phyloP scores from a whole-genome alignment of 2,797 vertebrate genomes.

The Anabacerthia variegaticeps region DNA sequence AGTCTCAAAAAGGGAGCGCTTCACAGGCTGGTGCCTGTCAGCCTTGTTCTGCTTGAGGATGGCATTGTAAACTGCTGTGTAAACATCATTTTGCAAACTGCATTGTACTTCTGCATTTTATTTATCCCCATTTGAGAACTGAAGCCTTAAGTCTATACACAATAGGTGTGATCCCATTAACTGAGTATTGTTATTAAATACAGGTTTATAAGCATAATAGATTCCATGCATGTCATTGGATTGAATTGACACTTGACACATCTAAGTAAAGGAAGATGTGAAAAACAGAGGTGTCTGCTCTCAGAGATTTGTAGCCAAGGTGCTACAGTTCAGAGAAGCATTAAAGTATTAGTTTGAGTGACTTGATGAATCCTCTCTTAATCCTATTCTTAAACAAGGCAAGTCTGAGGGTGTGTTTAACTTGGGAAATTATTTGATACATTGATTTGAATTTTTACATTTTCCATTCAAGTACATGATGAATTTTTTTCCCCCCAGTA shows the following conservation, averaged over 20 bases:
- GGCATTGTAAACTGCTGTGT: not conserved
- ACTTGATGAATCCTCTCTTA: not conserved
- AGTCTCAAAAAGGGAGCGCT: not conserved
- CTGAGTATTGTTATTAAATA: not conserved
- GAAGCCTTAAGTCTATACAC: not conserved
- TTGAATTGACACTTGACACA: not conserved
- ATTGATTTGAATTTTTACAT: not conserved
- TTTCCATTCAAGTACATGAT: not conserved
- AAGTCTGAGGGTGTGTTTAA: not conserved
- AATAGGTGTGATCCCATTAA: not conserved
- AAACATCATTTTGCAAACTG: not conserved
- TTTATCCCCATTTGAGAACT: not conserved
- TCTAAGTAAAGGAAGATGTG: not conserved
- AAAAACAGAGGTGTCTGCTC: not conserved
- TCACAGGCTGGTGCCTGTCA: not conserved
- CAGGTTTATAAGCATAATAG: not conserved
- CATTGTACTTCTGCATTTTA: not conserved
- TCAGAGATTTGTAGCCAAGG: not conserved
- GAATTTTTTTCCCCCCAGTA: fast-evolving
- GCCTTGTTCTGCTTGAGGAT: not conserved
- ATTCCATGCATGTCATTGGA: not conserved
- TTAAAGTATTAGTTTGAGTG: not conserved
- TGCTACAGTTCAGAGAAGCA: not conserved
- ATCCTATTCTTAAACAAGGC: not conserved
- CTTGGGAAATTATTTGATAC: not conserved